Base-by-base conservation (phyloP, 2,888 invertebrate genomes). In the Cyaniris semiargus region DNA sequence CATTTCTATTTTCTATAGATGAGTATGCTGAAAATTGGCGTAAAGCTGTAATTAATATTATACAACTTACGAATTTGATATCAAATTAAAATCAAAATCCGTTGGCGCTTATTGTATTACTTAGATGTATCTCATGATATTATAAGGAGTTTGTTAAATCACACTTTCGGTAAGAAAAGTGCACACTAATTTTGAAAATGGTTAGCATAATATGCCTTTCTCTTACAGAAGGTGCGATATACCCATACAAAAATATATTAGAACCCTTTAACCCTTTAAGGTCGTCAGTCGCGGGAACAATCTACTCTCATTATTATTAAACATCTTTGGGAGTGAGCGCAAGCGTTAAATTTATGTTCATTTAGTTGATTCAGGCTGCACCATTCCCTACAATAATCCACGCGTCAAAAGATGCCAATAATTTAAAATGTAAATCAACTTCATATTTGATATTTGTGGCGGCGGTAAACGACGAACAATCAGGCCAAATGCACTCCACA, bases 311-410 rank as follows among this genome's bases (percentile, higher is more conserved):
- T 58, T 21, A 58, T 58, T 21, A 58, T 58, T 23, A 66, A 27
- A 0, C 66, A 27, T 66, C 27, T 31, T 66, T 66, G 27, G 27
- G 27, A 66, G 3, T 21, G 10, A 66, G 31, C 27, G 27, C 27
- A 7, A 27, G 27, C 66, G 66, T 66, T 27, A 77, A 78, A 78
- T 76, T 70, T 75, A 78, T 78, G 48, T 44, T 72, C 38, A 72
- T 72, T 66, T 13, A 27, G 66, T 27, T 31, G 66, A 31, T 66
- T 66, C 66, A 7, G 27, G 66, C 66, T 5, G 27, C 27, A 13
- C 18, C 6, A 66, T 66, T 66, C 66, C 66, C 66, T 31, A 66
- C 66, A 66, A 66, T 66, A 66, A 66, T 60, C 23, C 21, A 60
- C 60, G 27, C 66, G 27, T 66, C 27, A 74, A 74, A 74, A 72